Conservation (phyloP, 2,113 vertebrate species). For the Argyrosomus japonicus region DNA sequence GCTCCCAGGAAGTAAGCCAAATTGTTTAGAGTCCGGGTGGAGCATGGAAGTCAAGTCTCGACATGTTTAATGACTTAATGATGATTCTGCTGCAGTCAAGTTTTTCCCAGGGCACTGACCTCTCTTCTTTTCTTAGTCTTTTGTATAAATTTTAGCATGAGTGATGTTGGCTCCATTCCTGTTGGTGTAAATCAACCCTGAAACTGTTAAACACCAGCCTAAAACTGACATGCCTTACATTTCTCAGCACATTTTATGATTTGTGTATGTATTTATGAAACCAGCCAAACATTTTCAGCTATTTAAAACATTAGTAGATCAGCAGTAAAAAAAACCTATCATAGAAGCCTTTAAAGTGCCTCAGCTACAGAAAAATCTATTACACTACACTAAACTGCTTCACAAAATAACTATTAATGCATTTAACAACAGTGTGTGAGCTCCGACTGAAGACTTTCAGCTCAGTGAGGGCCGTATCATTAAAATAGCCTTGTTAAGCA, state of each 20-base stretch:
- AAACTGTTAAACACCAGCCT: not conserved
- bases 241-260: conserved; percentile 5
- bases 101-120: conserved; percentile 60
- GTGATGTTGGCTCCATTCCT: conserved; percentile 11
- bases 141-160: conserved; percentile 26
- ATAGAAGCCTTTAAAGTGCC: not conserved
- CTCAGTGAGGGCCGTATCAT: not conserved
- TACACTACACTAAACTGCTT: not conserved
- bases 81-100: conserved; percentile 50
- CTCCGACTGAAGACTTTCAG: not conserved
- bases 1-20: conserved; percentile 64
- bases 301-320: conserved; percentile 1
- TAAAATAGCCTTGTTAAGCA: conserved; percentile 17
- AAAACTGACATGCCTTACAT: conserved; percentile 4
- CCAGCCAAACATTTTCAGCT: conserved; percentile 11
- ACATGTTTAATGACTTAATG: conserved; percentile 76
- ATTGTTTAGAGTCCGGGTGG: conserved; percentile 67
- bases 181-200: conserved; percentile 15
- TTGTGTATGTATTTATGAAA: conserved; percentile 9
- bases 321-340: not conserved
- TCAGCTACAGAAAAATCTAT: not conserved
- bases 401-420: no score
- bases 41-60: conserved; percentile 54
- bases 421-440: not conserved
- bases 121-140: conserved; percentile 44